Percentiles rank a stretch among this genome's conserved stretches.
These are phyloP conservation scores for Brenthis ino DNA, from an alignment of 2,888 invertebrate genomes.

Conservation along the genomic window DNA sequence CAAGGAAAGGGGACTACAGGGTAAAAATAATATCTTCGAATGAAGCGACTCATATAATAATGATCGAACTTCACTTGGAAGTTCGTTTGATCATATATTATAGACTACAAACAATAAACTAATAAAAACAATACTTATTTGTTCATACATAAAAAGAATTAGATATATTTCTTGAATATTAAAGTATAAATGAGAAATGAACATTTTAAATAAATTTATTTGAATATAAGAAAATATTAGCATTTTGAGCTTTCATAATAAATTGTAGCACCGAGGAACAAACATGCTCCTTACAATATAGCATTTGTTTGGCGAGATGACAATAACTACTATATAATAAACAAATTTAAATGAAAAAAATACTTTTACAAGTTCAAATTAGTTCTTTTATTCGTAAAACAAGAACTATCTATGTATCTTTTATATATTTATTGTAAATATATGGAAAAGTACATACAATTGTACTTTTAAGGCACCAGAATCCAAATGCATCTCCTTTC, in stretches of 20 bases:
- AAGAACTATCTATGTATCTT: slow-evolving; percentile 27
- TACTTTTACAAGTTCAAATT: no score
- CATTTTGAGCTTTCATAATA: slow-evolving; percentile 13
- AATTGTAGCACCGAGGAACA: slow-evolving; percentile 15
- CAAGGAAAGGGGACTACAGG: no score
- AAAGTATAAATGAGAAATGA: not conserved
- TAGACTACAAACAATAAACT: no score
- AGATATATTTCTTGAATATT: not conserved
- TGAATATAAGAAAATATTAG: not conserved
- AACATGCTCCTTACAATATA: slow-evolving; percentile 4
- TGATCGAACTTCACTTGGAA: no score
- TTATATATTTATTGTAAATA: slow-evolving; percentile 41
- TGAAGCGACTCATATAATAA: no score
- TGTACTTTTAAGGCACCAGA: slow-evolving; percentile 54
- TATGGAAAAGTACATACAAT: slow-evolving; percentile 41
- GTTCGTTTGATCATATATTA: no score
- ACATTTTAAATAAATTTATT: not conserved
- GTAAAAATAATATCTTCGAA: no score
- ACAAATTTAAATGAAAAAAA: no score
- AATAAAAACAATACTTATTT: no score
- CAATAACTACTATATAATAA: no score
- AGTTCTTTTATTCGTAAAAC: no score
- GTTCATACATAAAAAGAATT: no score
- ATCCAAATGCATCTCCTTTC: slow-evolving; percentile 46
- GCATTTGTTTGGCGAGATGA: not conserved